These are phyloP conservation scores for Mus musculus DNA, from an alignment of 2,113 vertebrate genomes.

Conservation along the genomic window DNA sequence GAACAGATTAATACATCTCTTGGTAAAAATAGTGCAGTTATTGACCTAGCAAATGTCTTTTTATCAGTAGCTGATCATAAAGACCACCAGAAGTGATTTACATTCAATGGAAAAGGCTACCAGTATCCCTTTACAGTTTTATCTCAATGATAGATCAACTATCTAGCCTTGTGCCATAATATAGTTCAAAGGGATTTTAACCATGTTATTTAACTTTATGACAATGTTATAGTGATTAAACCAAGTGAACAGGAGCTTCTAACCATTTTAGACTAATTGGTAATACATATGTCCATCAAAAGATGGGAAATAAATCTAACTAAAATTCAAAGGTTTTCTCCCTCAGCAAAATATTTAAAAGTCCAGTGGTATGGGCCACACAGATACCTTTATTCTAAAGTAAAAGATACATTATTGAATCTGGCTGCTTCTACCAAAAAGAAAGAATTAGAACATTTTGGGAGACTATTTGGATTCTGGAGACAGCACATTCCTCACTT, in stretches of 20 bases:
- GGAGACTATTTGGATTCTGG: not conserved
- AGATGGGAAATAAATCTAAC: not conserved
- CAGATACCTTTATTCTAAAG: not conserved
- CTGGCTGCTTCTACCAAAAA: not conserved
- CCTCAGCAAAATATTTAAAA: not conserved
- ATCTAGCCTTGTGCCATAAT: not conserved
- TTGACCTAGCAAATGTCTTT: not conserved
- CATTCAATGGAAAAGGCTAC: not conserved
- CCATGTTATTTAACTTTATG: not conserved
- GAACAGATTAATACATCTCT: not conserved
- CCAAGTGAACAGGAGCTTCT: not conserved
- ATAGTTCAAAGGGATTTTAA: not conserved
- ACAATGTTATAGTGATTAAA: not conserved
- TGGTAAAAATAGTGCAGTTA: not conserved
- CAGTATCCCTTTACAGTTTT: not conserved
- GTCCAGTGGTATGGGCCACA: not conserved
- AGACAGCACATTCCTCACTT: not conserved
- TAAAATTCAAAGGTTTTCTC: not conserved
- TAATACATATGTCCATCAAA: not conserved
- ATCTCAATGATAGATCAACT: not conserved
- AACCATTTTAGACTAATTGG: not conserved
- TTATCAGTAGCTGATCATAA: not conserved
- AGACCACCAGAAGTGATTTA: not conserved
- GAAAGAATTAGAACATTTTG: not conserved
- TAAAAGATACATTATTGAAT: not conserved